Evolutionary conservation across 1,140 invertebrate genomes (phyloP).

Genomic region (Ylistrum balloti): DNA sequence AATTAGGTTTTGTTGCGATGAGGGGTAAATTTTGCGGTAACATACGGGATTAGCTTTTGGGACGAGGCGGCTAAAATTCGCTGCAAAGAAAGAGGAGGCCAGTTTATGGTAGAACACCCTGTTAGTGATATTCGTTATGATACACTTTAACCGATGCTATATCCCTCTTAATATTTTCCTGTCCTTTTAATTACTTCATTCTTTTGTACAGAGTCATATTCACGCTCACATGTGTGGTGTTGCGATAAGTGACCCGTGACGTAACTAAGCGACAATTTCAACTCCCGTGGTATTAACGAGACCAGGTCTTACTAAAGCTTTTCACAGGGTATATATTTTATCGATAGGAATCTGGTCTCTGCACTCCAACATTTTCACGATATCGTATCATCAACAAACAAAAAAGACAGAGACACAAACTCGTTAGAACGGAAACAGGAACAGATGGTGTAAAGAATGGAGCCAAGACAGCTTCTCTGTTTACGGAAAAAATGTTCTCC

Average conservation of each 20-base stretch:
- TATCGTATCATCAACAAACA: neutral
- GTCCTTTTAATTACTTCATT: neutral
- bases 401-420: neutral
- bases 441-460: constrained; percentile 31
- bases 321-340: neutral
- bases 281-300: constrained; percentile 8
- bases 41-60: too few relatives aligned
- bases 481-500: constrained; percentile 12
- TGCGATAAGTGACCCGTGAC: neutral
- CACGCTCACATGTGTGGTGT: neutral
- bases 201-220: neutral
- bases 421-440: constrained; percentile 4
- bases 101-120: neutral
- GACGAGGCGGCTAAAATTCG: too few relatives aligned
- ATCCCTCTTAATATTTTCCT: neutral
- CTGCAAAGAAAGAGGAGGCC: neutral
- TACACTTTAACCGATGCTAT: neutral
- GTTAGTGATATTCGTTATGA: neutral
- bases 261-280: neutral
- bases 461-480: neutral
- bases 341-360: constrained; percentile 10
- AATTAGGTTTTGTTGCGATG: neutral
- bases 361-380: neutral
- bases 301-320: neutral
- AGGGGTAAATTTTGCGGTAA: neutral